Percentiles rank a stretch among this genome's conserved stretches.
Conservation (phyloP, 2,888 invertebrate species). For the Hoplodrina ambigua region DNA sequence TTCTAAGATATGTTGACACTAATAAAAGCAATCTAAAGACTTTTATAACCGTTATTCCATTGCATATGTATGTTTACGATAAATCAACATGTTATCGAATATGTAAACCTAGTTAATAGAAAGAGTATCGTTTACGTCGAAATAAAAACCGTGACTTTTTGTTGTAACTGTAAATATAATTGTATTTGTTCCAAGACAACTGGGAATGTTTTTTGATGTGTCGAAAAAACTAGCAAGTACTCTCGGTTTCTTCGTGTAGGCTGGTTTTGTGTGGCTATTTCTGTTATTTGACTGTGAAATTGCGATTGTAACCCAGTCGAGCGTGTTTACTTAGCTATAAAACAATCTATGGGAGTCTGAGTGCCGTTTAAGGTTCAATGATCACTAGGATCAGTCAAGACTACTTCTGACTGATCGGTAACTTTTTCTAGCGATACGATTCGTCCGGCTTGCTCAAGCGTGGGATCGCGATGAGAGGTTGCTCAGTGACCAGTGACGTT, state of each 20-base stretch:
- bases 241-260: slow-evolving; percentile 66
- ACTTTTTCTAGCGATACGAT: slow-evolving; percentile 76
- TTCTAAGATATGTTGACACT: slow-evolving; percentile 27
- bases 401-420: slow-evolving; percentile 70
- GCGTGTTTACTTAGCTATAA: slow-evolving; percentile 71
- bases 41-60: slow-evolving; percentile 28
- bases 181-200: slow-evolving; percentile 58
- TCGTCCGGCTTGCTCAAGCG: slow-evolving; percentile 73
- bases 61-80: slow-evolving; percentile 29
- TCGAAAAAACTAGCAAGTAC: slow-evolving; percentile 61
- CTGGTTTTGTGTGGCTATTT: slow-evolving; percentile 65
- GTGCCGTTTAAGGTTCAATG: slow-evolving; percentile 78
- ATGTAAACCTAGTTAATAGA: slow-evolving; percentile 26
- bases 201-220: slow-evolving; percentile 51
- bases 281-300: slow-evolving; percentile 77
- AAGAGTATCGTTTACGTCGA: slow-evolving; percentile 43
- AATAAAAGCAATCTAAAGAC: slow-evolving; percentile 31
- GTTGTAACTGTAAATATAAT: slow-evolving; percentile 56
- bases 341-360: slow-evolving; percentile 70
- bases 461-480: slow-evolving; percentile 76
- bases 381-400: slow-evolving; percentile 74
- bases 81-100: slow-evolving; percentile 32
- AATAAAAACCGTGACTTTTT: slow-evolving; percentile 49
- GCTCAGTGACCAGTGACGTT: slow-evolving; percentile 71
- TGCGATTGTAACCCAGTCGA: slow-evolving; percentile 73